Base-by-base conservation (phyloP, 2,113 vertebrate species). In the Entomyzon cyanotis region DNA sequence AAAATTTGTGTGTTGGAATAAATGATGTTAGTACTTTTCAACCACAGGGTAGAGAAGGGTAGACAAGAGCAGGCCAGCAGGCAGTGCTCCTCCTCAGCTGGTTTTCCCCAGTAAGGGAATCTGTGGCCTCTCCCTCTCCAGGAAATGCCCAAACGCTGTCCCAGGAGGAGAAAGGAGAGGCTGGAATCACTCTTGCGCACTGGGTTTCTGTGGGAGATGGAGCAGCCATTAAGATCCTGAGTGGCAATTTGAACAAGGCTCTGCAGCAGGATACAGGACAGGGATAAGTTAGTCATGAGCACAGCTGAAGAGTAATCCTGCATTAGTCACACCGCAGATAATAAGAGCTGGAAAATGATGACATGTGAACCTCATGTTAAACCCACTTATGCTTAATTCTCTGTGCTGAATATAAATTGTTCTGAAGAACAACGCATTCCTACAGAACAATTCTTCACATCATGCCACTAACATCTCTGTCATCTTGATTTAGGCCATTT, bases 251-350 rank as follows among this genome's bases (percentile, higher is more conserved):
- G 74, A 89, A 30, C 22, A 87, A 76, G 58, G 59, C 78, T 87
- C 42, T 90, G 65, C 2, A 7, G 49, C 0, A 0, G 69, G 42
- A 44, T 80, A 35, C 82, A 69, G 89, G 87, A 55, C 74, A 85
- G 75, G 65, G 63, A 79, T 35, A 93, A 95, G 84, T 93, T 94
- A 93, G 93, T 95, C 93, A 93, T 77, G 64, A 95, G 71, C 67
- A 83, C 74, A 88, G 82, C 83, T 85, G 74, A 96, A 35, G 67
- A 95, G 50, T 70, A 95, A 93, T 93, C 35, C 55, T 88, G 87
- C 87, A 93, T 95, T 97, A 97, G 94, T 96, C 95, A 96, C 71
- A 90, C 84, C 69, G 83, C 50, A 94, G 84, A 96, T 95, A 95
- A 97, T 94, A 93, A 93, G 70, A 93, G 89, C 50, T 97, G 67